These are phyloP conservation scores for Scortum barcoo DNA, from an alignment of 2,113 vertebrate species.

Conservation along the genomic window DNA sequence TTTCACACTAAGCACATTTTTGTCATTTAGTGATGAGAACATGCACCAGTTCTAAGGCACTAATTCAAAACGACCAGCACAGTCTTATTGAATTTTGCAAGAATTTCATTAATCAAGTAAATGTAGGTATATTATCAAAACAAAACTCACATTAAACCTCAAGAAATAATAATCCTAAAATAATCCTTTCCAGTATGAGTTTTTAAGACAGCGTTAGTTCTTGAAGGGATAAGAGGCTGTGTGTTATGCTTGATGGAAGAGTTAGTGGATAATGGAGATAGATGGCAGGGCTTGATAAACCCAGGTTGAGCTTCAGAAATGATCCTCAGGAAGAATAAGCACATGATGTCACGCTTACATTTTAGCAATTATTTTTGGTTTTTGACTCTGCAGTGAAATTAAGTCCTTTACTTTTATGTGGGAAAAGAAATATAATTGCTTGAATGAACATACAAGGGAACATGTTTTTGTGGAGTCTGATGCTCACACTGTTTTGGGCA, in stretches of 20 bases:
- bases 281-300: constrained; percentile 50
- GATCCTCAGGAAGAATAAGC: constrained; percentile 40
- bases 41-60: neutral
- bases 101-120: neutral
- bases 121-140: neutral
- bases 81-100: neutral
- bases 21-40: neutral
- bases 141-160: constrained; percentile 1
- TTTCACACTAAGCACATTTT: neutral
- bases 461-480: constrained; percentile 33
- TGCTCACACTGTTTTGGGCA: constrained; percentile 20
- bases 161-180: constrained; percentile 31
- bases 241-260: constrained; percentile 11
- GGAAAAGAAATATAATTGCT: constrained; percentile 39
- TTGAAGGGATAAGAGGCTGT: constrained; percentile 17
- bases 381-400: constrained; percentile 26
- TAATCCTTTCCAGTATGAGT: constrained; percentile 15
- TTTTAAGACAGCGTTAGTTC: neutral
- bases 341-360: constrained; percentile 20
- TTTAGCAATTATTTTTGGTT: constrained; percentile 19
- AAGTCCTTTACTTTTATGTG: constrained; percentile 29
- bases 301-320: constrained; percentile 46
- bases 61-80: neutral
- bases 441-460: constrained; percentile 27
- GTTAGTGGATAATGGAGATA: constrained; percentile 40